Base-by-base conservation (phyloP, 2,888 invertebrate species). In the Caenorhabditis sp. region DNA sequence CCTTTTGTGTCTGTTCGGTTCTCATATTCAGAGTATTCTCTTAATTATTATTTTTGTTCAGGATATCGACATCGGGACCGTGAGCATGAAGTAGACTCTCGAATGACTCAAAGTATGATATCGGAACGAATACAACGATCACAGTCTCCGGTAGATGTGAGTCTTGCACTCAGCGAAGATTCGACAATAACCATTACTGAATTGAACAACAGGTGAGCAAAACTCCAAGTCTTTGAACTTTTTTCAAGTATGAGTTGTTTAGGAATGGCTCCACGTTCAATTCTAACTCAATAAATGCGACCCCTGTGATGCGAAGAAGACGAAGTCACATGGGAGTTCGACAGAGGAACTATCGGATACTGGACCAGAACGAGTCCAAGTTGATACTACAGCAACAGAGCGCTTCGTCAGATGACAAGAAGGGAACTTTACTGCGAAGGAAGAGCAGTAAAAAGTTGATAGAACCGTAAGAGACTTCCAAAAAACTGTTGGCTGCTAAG, bases 101-200 rank as follows among this genome's bases (percentile, higher is more conserved):
- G 81, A 50, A 81, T 81, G 81, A 81, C 65, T 32, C 81, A 81
- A 67, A 81, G 81, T 51, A 81, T 81, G 81, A 77, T 76, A 53
- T 58, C 65, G 22, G 77, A 81, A 62, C 69, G 69, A 64, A 68
- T 72, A 62, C 61, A 68, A 71, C 50, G 81, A 71, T 81, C 81
- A 61, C 76, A 77, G 51, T 81, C 81, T 40, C 81, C 81, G 1
- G 22, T 83, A 22, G 82, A 83, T 58, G 70, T 79, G 18, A 83
- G 82, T 51, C 55, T 83, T 51, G 78, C 82, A 18, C 64, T 83
- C 40, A 83, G 82, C 55, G 82, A 83, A 55, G 82, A 80, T 67
- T 83, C 82, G n/a, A 79, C 79, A 11, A 74, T 79, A 11, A 83
- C 82, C 2, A 74, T 83, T 9, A 83, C 82, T 4, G 82, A 78